Evolutionary conservation across 2,113 vertebrate genomes (phyloP).

Genomic region (Motacilla tschutschensis): DNA sequence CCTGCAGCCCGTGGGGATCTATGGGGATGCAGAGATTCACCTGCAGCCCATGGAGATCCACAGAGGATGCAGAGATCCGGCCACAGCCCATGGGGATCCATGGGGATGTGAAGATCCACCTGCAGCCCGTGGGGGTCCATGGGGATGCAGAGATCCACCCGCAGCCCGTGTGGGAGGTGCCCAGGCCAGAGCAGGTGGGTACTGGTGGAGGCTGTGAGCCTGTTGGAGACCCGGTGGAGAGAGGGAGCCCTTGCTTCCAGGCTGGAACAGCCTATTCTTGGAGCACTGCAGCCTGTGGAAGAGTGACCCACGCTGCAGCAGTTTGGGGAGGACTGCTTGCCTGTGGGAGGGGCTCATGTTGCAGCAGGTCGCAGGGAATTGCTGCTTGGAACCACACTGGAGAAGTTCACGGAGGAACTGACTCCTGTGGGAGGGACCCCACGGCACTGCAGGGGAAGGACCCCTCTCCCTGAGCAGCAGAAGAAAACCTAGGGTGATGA

Average conservation of each 20-base stretch:
- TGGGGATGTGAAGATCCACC: background rate
- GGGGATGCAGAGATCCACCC: background rate
- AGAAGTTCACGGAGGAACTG: background rate
- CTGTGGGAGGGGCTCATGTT: background rate
- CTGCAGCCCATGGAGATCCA: rapidly evolving
- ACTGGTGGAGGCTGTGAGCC: background rate
- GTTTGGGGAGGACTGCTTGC: background rate
- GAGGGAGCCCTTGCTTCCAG: background rate
- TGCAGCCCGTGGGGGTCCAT: rapidly evolving
- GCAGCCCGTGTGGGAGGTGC: rapidly evolving
- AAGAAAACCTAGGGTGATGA: background rate
- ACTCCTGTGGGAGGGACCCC: background rate
- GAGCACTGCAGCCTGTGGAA: background rate
- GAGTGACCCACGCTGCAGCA: background rate
- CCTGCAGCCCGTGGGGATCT: background rate
- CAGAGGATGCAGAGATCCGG: background rate
- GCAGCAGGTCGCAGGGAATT: background rate
- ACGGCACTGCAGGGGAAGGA: background rate
- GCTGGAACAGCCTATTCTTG: background rate
- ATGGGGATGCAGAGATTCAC: background rate
- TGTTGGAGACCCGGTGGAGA: background rate
- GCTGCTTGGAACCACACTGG: background rate
- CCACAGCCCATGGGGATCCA: rapidly evolving
- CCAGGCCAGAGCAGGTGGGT: background rate
- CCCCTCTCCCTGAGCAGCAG: background rate